These are phyloP conservation scores for Brachirus orientalis DNA, from an alignment of 2,113 vertebrate genomes.

Conservation along the genomic window DNA sequence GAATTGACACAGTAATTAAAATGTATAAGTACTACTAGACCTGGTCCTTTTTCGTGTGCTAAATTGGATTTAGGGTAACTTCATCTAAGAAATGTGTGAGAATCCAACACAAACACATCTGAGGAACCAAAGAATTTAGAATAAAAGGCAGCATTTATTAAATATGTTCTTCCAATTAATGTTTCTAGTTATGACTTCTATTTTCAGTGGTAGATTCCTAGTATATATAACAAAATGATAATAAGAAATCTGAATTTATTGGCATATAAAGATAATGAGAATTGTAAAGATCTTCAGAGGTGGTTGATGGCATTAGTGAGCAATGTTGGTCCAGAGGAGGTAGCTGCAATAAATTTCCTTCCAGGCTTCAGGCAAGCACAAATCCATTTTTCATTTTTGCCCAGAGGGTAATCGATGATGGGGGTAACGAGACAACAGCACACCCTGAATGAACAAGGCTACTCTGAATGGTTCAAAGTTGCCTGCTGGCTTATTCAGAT, in stretches of 20 bases:
- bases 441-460: constrained; percentile 62
- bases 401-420: constrained; percentile 75
- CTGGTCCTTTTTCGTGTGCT: background rate
- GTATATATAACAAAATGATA: background rate
- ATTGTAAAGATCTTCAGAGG: constrained; percentile 8
- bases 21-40: background rate
- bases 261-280: constrained; percentile 12
- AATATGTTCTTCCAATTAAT: background rate
- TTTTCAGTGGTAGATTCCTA: too few species aligned
- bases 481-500: constrained; percentile 67
- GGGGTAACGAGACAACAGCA: constrained; percentile 70
- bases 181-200: too few species aligned
- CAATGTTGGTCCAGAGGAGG: constrained; percentile 37
- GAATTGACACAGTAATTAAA: constrained; percentile 16
- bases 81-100: background rate
- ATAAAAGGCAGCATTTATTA: background rate
- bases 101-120: background rate
- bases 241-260: constrained; percentile 7
- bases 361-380: constrained; percentile 46
- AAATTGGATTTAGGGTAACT: background rate
- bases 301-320: constrained; percentile 34
- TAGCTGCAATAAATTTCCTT: constrained; percentile 44
- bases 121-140: background rate
- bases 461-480: constrained; percentile 61
- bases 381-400: constrained; percentile 76